Conservation (phyloP, 2,888 invertebrate species). For the Fragum whitleyi region DNA sequence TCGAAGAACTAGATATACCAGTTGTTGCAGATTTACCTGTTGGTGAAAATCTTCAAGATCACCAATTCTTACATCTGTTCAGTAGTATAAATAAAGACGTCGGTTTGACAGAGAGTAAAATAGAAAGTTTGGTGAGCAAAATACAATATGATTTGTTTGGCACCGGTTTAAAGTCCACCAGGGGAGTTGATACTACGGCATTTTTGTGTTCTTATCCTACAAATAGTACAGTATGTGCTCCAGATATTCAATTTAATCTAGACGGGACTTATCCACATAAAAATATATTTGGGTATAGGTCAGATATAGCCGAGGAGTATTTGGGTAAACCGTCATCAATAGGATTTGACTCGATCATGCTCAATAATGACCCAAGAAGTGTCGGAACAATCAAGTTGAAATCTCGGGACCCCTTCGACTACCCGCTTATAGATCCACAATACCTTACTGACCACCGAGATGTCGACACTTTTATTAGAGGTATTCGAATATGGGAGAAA, state of each 20-base stretch:
- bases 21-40: constrained; percentile 80
- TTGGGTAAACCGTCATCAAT: constrained; percentile 13
- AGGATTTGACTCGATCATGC: background rate
- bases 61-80: constrained; percentile 31
- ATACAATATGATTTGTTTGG: constrained; percentile 48
- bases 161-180: constrained; percentile 32
- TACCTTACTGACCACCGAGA: constrained; percentile 90
- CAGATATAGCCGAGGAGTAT: constrained; percentile 45
- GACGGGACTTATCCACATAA: constrained; percentile 5
- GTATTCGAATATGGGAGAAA: constrained; percentile 50
- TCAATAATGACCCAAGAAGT: constrained; percentile 87
- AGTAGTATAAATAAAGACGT: constrained; percentile 30
- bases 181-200: constrained; percentile 46
- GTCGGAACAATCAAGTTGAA: constrained; percentile 92
- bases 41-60: constrained; percentile 27
- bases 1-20: constrained; percentile 79
- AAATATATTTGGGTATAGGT: constrained; percentile 31
- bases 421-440: constrained; percentile 95
- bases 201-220: constrained; percentile 46
- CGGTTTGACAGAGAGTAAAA: constrained; percentile 38
- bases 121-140: constrained; percentile 22
- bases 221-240: constrained; percentile 33
- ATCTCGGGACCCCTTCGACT: constrained; percentile 90
- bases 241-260: constrained; percentile 53
- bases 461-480: constrained; percentile 82